These are phyloP conservation scores for Spinibarbus caldwelli DNA, from an alignment of 2,797 vertebrate genomes.

Conservation along the genomic window DNA sequence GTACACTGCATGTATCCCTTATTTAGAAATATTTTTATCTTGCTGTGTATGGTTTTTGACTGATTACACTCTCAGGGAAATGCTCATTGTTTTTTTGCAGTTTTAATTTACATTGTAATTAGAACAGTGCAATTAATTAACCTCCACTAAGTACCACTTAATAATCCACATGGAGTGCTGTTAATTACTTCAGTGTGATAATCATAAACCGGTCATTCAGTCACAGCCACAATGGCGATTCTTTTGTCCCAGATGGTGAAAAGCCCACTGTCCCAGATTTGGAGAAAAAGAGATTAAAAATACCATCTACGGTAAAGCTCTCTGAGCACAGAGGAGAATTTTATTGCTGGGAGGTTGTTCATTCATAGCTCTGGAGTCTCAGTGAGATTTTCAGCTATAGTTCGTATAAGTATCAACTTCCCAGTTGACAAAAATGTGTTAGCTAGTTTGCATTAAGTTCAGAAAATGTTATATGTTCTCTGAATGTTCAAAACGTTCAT, in stretches of 20 bases:
- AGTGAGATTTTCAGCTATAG: background rate
- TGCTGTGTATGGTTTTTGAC: conserved; percentile 40
- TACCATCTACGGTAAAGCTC: background rate
- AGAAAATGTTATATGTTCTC: background rate
- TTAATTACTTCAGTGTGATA: conserved; percentile 57
- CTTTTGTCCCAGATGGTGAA: conserved; percentile 33
- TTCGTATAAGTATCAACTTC: background rate
- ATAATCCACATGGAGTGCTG: conserved; percentile 50
- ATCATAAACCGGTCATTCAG: conserved; percentile 53
- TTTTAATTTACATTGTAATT: conserved; percentile 61
- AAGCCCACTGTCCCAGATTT: conserved; percentile 36
- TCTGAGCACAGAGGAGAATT: conserved; percentile 5
- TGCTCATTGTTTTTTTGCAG: conserved; percentile 51
- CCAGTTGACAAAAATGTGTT: background rate
- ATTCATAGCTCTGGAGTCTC: conserved; percentile 4
- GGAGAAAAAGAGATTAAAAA: conserved; percentile 23
- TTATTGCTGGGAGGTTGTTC: background rate
- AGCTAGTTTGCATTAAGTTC: background rate
- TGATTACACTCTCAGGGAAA: conserved; percentile 50
- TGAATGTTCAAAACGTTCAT: background rate
- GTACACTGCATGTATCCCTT: background rate
- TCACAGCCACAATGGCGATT: conserved; percentile 17
- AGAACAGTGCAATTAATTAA: conserved; percentile 61
- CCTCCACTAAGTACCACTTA: conserved; percentile 56
- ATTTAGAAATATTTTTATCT: conserved; percentile 20